Percentiles rank a stretch among this genome's conserved stretches.
phyloP scores from a whole-genome alignment of 1,140 invertebrate genomes.

The Dolichoris vasculosae region DNA sequence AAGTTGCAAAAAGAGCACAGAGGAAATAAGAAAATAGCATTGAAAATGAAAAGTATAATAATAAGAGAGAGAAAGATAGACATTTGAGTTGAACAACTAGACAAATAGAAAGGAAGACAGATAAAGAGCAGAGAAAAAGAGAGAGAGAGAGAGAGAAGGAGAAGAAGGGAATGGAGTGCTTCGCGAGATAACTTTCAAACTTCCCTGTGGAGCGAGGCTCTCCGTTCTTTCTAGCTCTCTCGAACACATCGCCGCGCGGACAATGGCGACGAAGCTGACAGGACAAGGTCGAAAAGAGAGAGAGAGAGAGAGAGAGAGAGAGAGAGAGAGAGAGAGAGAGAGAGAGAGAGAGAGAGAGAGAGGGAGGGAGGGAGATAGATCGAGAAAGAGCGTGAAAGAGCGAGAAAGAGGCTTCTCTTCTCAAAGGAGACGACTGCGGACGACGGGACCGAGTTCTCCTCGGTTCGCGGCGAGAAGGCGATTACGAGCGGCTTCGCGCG shows the following conservation, averaged over 20 bases:
- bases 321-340: not conserved
- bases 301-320: not conserved
- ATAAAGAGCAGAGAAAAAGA: constrained; percentile 4
- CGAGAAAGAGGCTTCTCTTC: constrained; percentile 2
- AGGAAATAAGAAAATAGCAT: not conserved
- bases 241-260: constrained; percentile 52
- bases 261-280: constrained; percentile 67
- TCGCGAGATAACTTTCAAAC: constrained; percentile 46
- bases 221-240: constrained; percentile 25
- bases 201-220: constrained; percentile 39
- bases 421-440: constrained; percentile 19
- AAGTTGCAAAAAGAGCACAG: not conserved
- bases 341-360: not conserved
- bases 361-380: not conserved
- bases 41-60: not conserved
- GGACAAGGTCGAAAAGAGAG: constrained; percentile 62
- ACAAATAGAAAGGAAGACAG: constrained; percentile 14
- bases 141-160: not conserved
- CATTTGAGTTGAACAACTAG: not conserved
- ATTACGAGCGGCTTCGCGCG: constrained; percentile 38
- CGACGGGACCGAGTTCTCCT: not conserved
- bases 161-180: constrained; percentile 7
- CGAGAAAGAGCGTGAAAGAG: not conserved
- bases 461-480: constrained; percentile 2
- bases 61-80: not conserved